Evolutionary conservation across 2,888 invertebrate species (phyloP), one percentile per base, ranked within the genome.

Genomic region (Chironomus tentans): DNA sequence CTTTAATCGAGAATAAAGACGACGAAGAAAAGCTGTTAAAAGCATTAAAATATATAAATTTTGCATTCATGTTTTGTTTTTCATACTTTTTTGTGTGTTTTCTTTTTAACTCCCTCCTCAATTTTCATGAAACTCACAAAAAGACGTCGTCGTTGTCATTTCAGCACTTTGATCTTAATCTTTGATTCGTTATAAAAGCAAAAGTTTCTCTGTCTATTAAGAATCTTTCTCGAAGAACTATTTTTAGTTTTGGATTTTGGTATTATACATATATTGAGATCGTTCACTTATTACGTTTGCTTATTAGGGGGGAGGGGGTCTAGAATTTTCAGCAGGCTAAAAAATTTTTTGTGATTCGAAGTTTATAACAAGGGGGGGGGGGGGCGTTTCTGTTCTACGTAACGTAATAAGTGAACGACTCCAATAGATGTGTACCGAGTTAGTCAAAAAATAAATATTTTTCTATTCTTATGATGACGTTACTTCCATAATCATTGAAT

Each of bases 1-100:
- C 73, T 73, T 62, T 62, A 73, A 62, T 21, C 18, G 28, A 15
- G 73, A 62, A n/a, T 46, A 21, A 38, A 69, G 28, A n/a, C 5
- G 69, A 46, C 38, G 28, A 46, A 12, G 38, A 69, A 69, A 62
- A 62, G 61, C 73, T 73, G 73, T 73, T 65, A 73, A 73, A 65
- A 73, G 62, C 24, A 61, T 73, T 73, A 61, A 65, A 38, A 73
- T 56, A 56, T 56, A 56, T 56, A 56, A 50, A 50, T 62, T 73
- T 56, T 71, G 56, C 62, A 73, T 73, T 73, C 62, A 50, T 50
- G 56, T 21, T 50, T 56, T 12, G 13, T 18, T n/a, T 56, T 56
- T 56, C 18, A 18, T 18, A 18, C n/a, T 15, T 15, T 15, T 56
- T 56, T n/a, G 15, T 15, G 56, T 56, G 18, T 18, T 18, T 56